These are phyloP conservation scores for Adineta ricciae DNA, from an alignment of 2,888 invertebrate species.

Conservation along the genomic window DNA sequence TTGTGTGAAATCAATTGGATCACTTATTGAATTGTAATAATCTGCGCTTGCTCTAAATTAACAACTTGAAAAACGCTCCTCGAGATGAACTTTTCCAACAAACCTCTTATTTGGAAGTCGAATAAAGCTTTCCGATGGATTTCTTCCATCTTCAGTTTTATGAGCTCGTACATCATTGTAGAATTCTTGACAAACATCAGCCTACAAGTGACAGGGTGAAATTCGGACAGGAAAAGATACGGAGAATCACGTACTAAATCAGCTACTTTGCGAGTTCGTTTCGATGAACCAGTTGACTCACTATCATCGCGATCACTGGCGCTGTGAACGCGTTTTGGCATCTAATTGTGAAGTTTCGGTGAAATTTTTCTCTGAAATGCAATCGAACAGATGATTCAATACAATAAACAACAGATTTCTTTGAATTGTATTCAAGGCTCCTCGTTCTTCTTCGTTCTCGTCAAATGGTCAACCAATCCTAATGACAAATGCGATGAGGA, in stretches of 20 bases:
- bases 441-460: not conserved
- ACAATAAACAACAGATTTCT: not conserved
- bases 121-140: not conserved
- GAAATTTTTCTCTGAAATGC: not conserved
- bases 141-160: slow-evolving; percentile 1
- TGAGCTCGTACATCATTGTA: not conserved
- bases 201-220: not conserved
- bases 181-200: not conserved
- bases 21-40: slow-evolving; percentile 64
- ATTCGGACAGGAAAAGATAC: too few species aligned
- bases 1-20: slow-evolving; percentile 84
- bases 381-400: not conserved
- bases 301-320: not conserved
- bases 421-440: not conserved
- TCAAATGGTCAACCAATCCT: not conserved
- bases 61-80: not conserved
- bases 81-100: not conserved
- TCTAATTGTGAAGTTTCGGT: not conserved
- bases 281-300: not conserved
- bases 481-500: not conserved
- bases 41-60: slow-evolving; percentile 39
- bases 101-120: slow-evolving; percentile 35
- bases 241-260: not conserved
- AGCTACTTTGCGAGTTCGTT: not conserved
- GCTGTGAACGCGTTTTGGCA: slow-evolving; percentile 1